These are phyloP conservation scores for Planiliza haematocheilus DNA, from an alignment of 2,113 vertebrate species.

Conservation along the genomic window DNA sequence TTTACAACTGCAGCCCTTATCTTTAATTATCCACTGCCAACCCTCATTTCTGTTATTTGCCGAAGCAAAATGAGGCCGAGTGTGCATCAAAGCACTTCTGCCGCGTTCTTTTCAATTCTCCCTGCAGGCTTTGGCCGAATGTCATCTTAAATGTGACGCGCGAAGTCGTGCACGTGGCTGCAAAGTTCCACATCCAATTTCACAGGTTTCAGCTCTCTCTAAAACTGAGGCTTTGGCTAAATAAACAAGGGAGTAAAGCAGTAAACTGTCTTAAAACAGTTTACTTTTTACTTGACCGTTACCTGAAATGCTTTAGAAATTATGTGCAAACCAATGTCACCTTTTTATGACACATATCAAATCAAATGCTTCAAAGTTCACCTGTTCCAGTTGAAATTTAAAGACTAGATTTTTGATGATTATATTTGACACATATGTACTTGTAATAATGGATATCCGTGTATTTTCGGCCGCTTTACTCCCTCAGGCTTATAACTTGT, in stretches of 20 bases:
- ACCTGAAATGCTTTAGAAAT: background rate
- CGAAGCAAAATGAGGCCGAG: constrained; percentile 46
- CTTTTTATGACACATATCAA: background rate
- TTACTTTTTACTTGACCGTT: background rate
- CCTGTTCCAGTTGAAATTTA: constrained; percentile 1
- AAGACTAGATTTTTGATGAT: constrained; percentile 48
- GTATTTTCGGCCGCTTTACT: constrained; percentile 81
- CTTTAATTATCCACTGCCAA: constrained; percentile 63
- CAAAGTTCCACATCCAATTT: constrained; percentile 55
- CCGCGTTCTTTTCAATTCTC: constrained; percentile 43
- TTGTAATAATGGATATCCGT: constrained; percentile 63
- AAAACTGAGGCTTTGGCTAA: constrained; percentile 22
- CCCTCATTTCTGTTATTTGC: constrained; percentile 63
- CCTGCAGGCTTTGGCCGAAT: constrained; percentile 56
- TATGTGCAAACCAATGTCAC: too few species aligned
- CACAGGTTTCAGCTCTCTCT: constrained; percentile 51
- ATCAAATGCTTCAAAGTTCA: background rate
- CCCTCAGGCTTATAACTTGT: constrained; percentile 75
- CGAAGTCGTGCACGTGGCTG: constrained; percentile 22
- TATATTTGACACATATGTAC: constrained; percentile 42
- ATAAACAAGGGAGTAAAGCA: constrained; percentile 35
- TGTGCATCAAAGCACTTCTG: constrained; percentile 52
- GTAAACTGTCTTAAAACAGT: constrained; percentile 7
- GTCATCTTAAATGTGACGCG: constrained; percentile 58
- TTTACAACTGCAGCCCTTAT: constrained; percentile 61